Evolutionary conservation across 92 coral and sea anemone genomes (phyloP), one percentile per base, ranked within the genome.

Genomic region (Blastomussa wellsi): DNA sequence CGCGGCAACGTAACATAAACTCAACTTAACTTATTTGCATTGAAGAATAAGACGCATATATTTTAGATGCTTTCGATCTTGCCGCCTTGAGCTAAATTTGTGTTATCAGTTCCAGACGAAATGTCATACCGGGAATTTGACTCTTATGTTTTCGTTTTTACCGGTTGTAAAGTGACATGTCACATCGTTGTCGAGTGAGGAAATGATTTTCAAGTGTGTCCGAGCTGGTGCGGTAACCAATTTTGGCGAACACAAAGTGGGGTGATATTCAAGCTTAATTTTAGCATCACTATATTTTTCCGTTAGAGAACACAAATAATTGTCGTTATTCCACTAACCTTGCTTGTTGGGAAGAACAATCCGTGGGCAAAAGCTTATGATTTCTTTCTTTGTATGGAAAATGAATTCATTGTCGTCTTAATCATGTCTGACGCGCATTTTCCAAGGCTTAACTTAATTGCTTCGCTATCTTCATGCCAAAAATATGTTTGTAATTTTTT

Each of bases 391-490:
- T 60, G 32, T 60, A 74, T 41, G 9, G 62, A 36, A 74, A 59
- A 57, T 83, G 53, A 60, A 74, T 62, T 62, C 19, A 74, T 75
- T 74, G 81, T 83, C n/a, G 32, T 62, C 36, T 12, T 83, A 83
- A 83, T 72, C 81, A 60, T 15, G 62, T 52, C 33, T 26, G 74
- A 74, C 71, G 31, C 71, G 31, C 65, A 32, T 77, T 55, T 35
- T 35, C 24, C 84, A 49, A 31, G 62, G 71, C 59, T 39, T 12
- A 71, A 42, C 24, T 67, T 80, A 47, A 80, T 66, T 68, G 33
- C 41, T 68, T 68, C 31, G 19, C 67, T 68, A 47, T 26, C 64
- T 69, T 81, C 85, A 67, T 8, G 68, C 66, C 76, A 7, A 53
- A 53, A 77, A 39, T 60, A 77, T 77, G 59, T 77, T 35, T 55